phyloP scores from a whole-genome alignment of 2,797 vertebrate species.

The Enteromius paludinosus region DNA sequence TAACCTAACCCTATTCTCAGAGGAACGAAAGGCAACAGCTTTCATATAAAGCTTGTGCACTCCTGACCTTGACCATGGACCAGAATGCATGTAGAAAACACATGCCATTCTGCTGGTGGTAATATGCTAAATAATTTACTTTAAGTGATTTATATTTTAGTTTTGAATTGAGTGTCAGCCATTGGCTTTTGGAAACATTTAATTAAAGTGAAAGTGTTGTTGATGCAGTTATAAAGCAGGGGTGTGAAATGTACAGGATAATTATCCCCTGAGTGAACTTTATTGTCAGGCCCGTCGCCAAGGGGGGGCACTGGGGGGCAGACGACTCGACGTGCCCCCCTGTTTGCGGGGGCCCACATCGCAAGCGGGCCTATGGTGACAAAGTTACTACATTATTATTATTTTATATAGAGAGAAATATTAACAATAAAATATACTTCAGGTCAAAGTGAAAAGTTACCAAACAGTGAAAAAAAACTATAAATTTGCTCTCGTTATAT shows the following conservation, averaged over 20 bases:
- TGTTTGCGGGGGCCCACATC: too few species aligned
- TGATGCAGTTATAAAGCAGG: not conserved
- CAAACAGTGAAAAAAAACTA: too few species aligned
- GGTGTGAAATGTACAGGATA: not conserved
- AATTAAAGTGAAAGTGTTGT: not conserved
- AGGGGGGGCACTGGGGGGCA: too few species aligned
- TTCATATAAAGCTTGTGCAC: conserved; percentile 8
- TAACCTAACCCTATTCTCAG: not conserved
- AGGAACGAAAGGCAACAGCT: conserved; percentile 19
- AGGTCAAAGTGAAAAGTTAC: too few species aligned
- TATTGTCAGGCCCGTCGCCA: too few species aligned
- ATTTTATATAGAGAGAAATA: too few species aligned
- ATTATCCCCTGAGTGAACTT: too few species aligned
- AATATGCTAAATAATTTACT: not conserved
- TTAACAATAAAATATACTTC: too few species aligned
- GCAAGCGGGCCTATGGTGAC: too few species aligned
- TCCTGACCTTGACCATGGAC: not conserved
- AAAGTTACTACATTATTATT: too few species aligned
- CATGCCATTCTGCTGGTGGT: conserved; percentile 11
- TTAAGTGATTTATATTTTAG: not conserved
- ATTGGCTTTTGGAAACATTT: not conserved
- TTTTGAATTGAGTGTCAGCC: not conserved
- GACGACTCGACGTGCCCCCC: too few species aligned
- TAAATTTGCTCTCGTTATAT: too few species aligned
- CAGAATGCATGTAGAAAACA: conserved; percentile 29